phyloP scores from a whole-genome alignment of 2,888 invertebrate species.

The Ferrisia virgata region DNA sequence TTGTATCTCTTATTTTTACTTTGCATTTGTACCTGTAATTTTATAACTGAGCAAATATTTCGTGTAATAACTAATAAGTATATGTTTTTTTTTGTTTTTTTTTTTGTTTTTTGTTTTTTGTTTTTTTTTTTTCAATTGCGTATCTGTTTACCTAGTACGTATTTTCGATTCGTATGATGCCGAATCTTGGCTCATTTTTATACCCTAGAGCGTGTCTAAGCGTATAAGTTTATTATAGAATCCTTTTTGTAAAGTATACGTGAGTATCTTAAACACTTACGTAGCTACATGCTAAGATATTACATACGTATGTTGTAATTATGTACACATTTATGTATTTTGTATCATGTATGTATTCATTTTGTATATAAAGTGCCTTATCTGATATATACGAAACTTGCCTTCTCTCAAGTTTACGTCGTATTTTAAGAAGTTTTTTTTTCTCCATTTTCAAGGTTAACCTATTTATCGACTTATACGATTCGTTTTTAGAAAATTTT shows the following conservation, averaged over 20 bases:
- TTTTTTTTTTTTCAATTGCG: neutral
- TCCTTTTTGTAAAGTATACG: no score
- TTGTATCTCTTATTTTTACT: neutral
- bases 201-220: no score
- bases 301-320: neutral
- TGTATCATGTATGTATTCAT: slow-evolving; percentile 2
- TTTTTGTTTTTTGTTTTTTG: neutral
- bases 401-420: neutral
- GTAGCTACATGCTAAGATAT: no score
- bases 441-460: neutral
- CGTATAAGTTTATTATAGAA: no score
- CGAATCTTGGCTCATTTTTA: no score
- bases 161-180: no score
- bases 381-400: slow-evolving; percentile 12
- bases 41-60: neutral
- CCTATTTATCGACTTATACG: neutral
- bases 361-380: slow-evolving; percentile 19
- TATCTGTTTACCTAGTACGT: no score
- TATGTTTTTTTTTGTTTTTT: neutral
- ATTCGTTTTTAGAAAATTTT: neutral
- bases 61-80: neutral
- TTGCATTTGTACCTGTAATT: neutral
- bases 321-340: neutral
- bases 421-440: neutral
- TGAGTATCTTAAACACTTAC: no score